phyloP scores from a whole-genome alignment of 2,797 vertebrate species.

The Yasuhikotakia modesta region DNA sequence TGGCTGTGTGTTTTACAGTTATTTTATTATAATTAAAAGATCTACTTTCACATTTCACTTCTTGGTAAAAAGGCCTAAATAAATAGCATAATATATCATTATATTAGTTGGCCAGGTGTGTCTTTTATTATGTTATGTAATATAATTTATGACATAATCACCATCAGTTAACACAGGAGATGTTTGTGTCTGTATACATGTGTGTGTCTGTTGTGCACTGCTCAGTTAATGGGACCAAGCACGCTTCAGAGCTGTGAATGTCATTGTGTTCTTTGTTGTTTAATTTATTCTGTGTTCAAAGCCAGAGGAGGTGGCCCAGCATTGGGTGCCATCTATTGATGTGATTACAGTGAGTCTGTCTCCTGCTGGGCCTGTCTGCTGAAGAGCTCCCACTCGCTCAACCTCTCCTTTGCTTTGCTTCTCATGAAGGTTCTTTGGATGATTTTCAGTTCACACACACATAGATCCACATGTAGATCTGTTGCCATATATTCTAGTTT shows the following conservation, averaged over 20 bases:
- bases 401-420: constrained; percentile 38
- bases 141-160: constrained; percentile 16
- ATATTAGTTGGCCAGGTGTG: neutral
- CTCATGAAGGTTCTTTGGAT: constrained; percentile 28
- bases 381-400: constrained; percentile 60
- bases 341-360: constrained; percentile 81
- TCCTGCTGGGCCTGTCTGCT: constrained; percentile 78
- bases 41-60: neutral
- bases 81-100: neutral
- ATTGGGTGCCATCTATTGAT: constrained; percentile 83
- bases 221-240: constrained; percentile 71
- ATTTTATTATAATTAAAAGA: neutral
- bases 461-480: neutral
- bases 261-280: constrained; percentile 85
- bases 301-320: constrained; percentile 80
- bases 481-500: too few species aligned
- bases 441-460: constrained; percentile 10
- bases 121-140: neutral
- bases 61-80: too few species aligned
- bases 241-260: constrained; percentile 78
- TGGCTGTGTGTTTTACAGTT: too few species aligned
- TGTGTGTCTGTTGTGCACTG: constrained; percentile 55
- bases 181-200: constrained; percentile 25
- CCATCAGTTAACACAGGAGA: constrained; percentile 10
- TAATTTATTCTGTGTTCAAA: constrained; percentile 88